Evolutionary conservation across 2,113 vertebrate genomes (phyloP), one percentile per base, ranked within the genome.

Genomic region (Cichladusa arquata): DNA sequence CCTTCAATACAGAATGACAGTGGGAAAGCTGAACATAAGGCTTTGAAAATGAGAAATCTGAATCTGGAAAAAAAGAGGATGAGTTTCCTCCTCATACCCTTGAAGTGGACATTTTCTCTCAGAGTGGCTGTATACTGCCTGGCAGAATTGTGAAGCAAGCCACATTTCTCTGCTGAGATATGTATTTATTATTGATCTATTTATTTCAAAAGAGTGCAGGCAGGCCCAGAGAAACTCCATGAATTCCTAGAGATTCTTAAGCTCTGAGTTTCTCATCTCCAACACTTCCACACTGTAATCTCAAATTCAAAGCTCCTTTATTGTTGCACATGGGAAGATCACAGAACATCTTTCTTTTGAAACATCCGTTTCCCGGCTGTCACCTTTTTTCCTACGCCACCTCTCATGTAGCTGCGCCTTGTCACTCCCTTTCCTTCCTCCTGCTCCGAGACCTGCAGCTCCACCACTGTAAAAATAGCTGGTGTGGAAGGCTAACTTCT

Each of bases 401-500:
- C 71, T 86, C 82, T 96, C 22, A 34, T 80, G 65, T 51, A 53
- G 48, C 69, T 94, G 62, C 51, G 45, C 42, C 62, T 88, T 23
- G 93, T 86, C 90, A 88, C 92, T 96, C 95, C 95, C 80, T 95
- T 94, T 96, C 88, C 93, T 97, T 94, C 92, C 92, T 95, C n/a
- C 57, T 2, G 31, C 71, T 58, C 86, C 2, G 6, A 85, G 61
- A 93, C 57, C 82, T 65, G 72, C n/a, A 65, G 62, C 42, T 81
- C 38, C 33, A 62, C 34, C 58, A 38, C 44, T 48, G 73, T 45
- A 93, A 92, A 93, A 96, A 93, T 81, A 95, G 57, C 51, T 25
- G 19, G 19, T 1, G 6, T 88, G 47, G 50, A 85, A 69, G 17
- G 26, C 36, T 79, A 51, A 58, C 12, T 56, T 81, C 25, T 83